Evolutionary conservation across 2,888 invertebrate species (phyloP), one percentile per base, ranked within the genome.

Genomic region (Lissocephala sabroskyi): DNA sequence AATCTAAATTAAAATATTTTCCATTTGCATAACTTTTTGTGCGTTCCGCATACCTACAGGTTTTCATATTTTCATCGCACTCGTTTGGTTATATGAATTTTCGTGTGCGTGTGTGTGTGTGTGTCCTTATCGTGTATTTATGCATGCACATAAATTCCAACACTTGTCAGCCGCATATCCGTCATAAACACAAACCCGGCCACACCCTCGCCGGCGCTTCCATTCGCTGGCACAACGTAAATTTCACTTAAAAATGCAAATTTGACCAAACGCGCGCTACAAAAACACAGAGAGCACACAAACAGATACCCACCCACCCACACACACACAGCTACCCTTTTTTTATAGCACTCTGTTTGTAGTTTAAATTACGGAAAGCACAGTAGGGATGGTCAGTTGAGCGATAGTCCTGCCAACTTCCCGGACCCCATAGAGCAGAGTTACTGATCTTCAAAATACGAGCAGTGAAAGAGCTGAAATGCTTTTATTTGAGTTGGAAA

Each of bases 81-180:
- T 13, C 23, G 3, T 23, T 23, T 23, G 2, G 33, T 6, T 17
- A 7, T 17, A 2, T 35, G 35, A 7, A 7, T 23, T 23, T 23
- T 23, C 3, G 3, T 35, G 35, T 35, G 1, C 6, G 1, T 7
- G 35, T 6, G 14, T 35, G 13, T 3, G n/a, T 14, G 16, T 5
- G 30, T 30, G 3, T 30, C n/a, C 30, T 30, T 30, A 30, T 30
- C 30, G 10, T 30, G n/a, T 30, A 30, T 30, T 30, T 30, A 30
- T 37, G 37, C n/a, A 11, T 19, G 19, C 19, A 30, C 30, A 37
- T 37, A 37, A 37, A 37, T 37, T 37, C 18, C n/a, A 11, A 19
- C 37, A 37, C 37, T 37, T 37, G 37, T 37, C 37, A 37, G 37
- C 19, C 10, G 19, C 3, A 35, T 35, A 35, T 35, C 3, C 35